Conservation (phyloP, 2,888 invertebrate species). For the Acrobasis suavella region DNA sequence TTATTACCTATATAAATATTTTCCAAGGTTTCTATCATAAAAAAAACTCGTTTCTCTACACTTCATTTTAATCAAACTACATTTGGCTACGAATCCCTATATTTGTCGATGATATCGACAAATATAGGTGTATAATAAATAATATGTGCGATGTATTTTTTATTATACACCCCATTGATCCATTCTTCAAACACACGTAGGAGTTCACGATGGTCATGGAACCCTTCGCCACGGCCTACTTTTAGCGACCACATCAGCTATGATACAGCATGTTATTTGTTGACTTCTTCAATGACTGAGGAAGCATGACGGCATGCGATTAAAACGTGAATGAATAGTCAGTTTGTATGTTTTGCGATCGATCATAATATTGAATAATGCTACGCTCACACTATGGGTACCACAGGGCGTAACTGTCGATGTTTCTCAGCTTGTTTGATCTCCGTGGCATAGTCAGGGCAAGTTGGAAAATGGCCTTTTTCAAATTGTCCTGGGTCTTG, state of each 20-base stretch:
- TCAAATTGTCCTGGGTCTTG: too few relatives aligned
- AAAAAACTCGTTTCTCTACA: too few relatives aligned
- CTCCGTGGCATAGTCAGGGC: too few relatives aligned
- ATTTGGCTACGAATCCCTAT: too few relatives aligned
- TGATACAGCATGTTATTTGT: conserved; percentile 6
- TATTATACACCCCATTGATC: too few relatives aligned
- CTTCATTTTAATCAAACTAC: too few relatives aligned
- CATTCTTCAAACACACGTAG: background rate
- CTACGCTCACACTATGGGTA: background rate
- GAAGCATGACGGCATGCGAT: conserved; percentile 10
- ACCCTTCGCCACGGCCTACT: conserved; percentile 13
- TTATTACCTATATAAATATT: too few relatives aligned
- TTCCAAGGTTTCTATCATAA: too few relatives aligned
- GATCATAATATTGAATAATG: background rate
- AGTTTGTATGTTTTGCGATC: conserved; percentile 12
- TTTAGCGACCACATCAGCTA: conserved; percentile 1
- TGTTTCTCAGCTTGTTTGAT: too few relatives aligned
- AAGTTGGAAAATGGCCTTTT: too few relatives aligned
- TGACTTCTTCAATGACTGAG: conserved; percentile 9
- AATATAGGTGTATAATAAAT: background rate
- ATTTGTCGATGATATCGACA: too few relatives aligned
- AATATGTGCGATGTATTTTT: background rate
- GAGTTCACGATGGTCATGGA: conserved; percentile 9
- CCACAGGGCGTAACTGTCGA: too few relatives aligned
- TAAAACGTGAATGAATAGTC: conserved; percentile 12